Conservation (phyloP, 2,113 vertebrate genomes). For the Paramisgurnus dabryanus region DNA sequence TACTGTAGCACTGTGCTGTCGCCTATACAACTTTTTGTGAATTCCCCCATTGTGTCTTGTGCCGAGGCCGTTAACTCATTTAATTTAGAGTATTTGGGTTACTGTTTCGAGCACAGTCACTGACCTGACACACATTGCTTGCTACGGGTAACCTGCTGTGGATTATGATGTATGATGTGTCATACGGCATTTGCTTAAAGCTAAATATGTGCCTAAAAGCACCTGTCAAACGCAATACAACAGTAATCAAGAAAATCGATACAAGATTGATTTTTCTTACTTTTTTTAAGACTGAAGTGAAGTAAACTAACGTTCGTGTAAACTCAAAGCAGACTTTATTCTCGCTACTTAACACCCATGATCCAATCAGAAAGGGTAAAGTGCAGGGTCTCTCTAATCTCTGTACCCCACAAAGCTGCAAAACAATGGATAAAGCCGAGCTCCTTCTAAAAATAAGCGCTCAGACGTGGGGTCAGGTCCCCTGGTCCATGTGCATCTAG, state of each 20-base stretch:
- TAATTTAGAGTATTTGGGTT: background rate
- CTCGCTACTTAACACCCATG: background rate
- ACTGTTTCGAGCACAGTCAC: background rate
- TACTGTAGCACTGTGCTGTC: too few relatives aligned
- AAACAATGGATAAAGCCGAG: conserved; percentile 43
- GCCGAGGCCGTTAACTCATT: background rate
- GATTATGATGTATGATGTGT: conserved; percentile 24
- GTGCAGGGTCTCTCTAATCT: background rate
- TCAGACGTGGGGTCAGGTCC: conserved; percentile 46
- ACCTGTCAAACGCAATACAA: background rate
- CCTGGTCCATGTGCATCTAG: conserved; percentile 50
- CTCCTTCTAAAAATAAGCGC: conserved; percentile 51
- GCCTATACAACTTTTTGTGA: too few relatives aligned
- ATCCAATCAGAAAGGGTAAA: background rate
- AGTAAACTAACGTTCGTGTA: too few relatives aligned
- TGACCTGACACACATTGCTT: conserved; percentile 18
- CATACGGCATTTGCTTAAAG: background rate
- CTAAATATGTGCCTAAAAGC: background rate
- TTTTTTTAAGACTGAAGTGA: too few relatives aligned
- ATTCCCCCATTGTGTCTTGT: background rate
- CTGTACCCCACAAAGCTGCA: conserved; percentile 37
- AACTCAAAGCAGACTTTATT: background rate
- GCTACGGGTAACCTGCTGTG: background rate
- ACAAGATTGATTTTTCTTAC: too few relatives aligned
- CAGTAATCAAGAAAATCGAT: background rate